Percentiles rank a stretch among this genome's conserved stretches.
Conservation (phyloP, 1,140 invertebrate species). For the Spodoptera litura region DNA sequence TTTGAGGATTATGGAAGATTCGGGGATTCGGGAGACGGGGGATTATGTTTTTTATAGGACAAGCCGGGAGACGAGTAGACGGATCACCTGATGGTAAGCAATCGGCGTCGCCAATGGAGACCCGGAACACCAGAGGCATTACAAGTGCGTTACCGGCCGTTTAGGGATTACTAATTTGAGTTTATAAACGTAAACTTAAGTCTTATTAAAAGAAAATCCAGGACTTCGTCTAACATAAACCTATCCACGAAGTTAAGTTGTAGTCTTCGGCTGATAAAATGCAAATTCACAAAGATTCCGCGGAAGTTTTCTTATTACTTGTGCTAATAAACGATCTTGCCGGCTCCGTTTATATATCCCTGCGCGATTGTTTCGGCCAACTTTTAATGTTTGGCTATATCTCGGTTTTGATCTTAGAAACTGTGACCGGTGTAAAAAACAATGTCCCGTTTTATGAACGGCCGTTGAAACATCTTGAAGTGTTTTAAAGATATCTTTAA, state of each 20-base stretch:
- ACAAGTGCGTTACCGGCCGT: too few species aligned
- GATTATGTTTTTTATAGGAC: too few species aligned
- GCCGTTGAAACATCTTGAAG: too few species aligned
- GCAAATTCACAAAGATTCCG: slow-evolving; percentile 80
- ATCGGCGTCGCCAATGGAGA: too few species aligned
- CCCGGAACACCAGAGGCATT: too few species aligned
- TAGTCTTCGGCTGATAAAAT: slow-evolving; percentile 81
- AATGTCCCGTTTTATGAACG: neutral
- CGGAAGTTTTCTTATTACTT: slow-evolving; percentile 82
- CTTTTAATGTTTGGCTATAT: slow-evolving; percentile 30
- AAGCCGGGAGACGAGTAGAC: too few species aligned
- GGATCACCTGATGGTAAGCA: too few species aligned
- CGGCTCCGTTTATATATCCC: slow-evolving; percentile 40
- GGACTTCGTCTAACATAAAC: slow-evolving; percentile 43
- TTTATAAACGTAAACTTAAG: too few species aligned
- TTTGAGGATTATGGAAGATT: too few species aligned
- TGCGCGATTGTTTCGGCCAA: slow-evolving; percentile 54
- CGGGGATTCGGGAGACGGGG: too few species aligned
- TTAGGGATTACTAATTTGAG: too few species aligned
- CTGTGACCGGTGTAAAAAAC: slow-evolving; percentile 7
- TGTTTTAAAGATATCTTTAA: too few species aligned
- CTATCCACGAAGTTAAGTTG: slow-evolving; percentile 72
- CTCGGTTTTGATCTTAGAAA: slow-evolving; percentile 4
- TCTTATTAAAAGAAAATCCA: neutral
- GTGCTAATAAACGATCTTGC: slow-evolving; percentile 76